These are phyloP conservation scores for Cerastis leucographa DNA, from an alignment of 2,888 invertebrate genomes.

Conservation along the genomic window DNA sequence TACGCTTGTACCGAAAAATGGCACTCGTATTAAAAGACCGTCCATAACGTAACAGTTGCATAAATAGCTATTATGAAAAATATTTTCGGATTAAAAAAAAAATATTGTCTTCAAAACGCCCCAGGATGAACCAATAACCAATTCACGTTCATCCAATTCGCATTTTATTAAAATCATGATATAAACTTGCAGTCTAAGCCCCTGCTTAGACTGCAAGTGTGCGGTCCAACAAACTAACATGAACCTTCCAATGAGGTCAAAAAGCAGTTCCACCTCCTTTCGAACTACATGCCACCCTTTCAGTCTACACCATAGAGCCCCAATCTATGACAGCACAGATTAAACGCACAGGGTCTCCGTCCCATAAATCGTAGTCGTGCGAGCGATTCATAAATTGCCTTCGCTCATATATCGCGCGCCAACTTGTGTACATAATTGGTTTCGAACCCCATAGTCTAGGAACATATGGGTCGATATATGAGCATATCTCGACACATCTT, in stretches of 20 bases:
- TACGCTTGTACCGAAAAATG: too few species aligned
- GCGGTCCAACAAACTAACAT: not conserved
- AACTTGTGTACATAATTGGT: constrained; percentile 84
- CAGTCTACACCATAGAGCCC: not conserved
- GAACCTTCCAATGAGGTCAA: not conserved
- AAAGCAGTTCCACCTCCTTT: not conserved
- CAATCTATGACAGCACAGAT: constrained; percentile 56
- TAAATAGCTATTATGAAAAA: too few species aligned
- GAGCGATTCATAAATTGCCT: constrained; percentile 72
- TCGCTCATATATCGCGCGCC: constrained; percentile 78
- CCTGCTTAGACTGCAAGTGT: too few species aligned
- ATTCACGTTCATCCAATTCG: not conserved
- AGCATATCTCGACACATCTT: constrained; percentile 45
- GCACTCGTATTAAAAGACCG: too few species aligned
- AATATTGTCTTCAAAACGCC: not conserved
- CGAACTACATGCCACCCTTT: not conserved
- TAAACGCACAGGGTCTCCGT: constrained; percentile 51
- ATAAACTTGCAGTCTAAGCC: not conserved
- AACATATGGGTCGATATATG: constrained; percentile 63
- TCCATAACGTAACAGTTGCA: too few species aligned
- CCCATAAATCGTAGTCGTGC: constrained; percentile 59
- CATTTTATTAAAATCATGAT: not conserved
- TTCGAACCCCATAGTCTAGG: constrained; percentile 71
- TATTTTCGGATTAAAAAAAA: too few species aligned
- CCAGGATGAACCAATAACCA: not conserved